phyloP scores from a whole-genome alignment of 2,797 vertebrate species.

The Cephalopachus bancanus region DNA sequence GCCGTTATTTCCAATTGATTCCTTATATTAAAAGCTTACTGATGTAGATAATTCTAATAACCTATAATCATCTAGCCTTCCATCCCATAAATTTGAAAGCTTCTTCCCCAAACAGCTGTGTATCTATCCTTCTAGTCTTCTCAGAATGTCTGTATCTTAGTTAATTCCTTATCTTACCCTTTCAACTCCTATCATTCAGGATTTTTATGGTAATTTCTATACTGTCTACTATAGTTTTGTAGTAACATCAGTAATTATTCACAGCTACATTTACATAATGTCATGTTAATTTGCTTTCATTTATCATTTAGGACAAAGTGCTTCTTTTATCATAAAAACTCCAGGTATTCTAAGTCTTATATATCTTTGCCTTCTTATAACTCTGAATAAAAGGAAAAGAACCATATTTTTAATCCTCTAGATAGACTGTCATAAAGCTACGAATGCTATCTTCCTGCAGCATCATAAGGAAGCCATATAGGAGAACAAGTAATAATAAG shows the following conservation, averaged over 20 bases:
- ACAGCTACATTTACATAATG: conserved; percentile 41
- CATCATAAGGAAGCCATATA: not conserved
- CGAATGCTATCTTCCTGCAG: not conserved
- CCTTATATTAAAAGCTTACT: conserved; percentile 57
- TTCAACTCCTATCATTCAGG: conserved; percentile 31
- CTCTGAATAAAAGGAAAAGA: not conserved
- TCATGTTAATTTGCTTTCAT: conserved; percentile 57
- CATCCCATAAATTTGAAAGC: conserved; percentile 52
- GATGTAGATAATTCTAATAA: conserved; percentile 1
- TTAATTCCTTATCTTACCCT: conserved; percentile 66
- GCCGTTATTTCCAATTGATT: conserved; percentile 51
- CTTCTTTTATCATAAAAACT: conserved; percentile 74
- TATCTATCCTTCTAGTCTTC: conserved; percentile 51
- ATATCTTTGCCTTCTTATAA: conserved; percentile 58
- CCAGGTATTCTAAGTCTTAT: conserved; percentile 58
- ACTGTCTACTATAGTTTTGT: conserved; percentile 24
- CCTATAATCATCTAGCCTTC: not conserved
- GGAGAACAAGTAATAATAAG: conserved; percentile 24
- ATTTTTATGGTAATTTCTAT: conserved; percentile 58
- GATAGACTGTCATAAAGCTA: conserved; percentile 22
- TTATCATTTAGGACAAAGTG: conserved; percentile 37
- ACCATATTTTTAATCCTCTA: not conserved
- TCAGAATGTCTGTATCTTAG: conserved; percentile 44
- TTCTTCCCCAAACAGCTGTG: conserved; percentile 53
- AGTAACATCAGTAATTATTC: conserved; percentile 29